Conservation (phyloP, 2,888 invertebrate species). For the Vesta saturnalis region DNA sequence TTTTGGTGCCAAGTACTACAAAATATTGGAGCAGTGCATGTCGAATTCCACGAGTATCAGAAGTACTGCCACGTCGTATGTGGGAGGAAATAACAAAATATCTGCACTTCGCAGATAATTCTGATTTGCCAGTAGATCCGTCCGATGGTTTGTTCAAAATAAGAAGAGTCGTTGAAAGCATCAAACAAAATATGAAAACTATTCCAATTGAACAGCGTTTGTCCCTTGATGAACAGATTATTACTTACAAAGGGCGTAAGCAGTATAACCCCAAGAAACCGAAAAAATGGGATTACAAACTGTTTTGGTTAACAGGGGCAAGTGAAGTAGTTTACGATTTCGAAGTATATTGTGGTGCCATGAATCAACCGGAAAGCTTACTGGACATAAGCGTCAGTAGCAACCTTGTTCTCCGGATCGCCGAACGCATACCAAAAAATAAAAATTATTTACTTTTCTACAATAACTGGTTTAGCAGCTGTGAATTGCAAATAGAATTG, state of each 20-base stretch:
- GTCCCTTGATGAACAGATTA: not conserved
- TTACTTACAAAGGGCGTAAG: not conserved
- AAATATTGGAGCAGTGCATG: too few species aligned
- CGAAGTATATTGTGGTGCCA: not conserved
- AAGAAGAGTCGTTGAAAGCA: too few species aligned
- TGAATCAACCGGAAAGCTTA: not conserved
- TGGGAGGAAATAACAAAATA: too few species aligned
- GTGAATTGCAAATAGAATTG: too few species aligned
- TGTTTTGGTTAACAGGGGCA: slow-evolving; percentile 1
- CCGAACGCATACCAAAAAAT: not conserved
- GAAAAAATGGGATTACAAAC: not conserved
- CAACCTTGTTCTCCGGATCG: not conserved
- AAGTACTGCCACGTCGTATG: too few species aligned
- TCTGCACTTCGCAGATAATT: too few species aligned
- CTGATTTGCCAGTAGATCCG: too few species aligned
- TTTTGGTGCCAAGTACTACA: not conserved
- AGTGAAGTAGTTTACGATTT: not conserved
- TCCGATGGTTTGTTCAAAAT: too few species aligned
- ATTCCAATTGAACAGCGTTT: not conserved
- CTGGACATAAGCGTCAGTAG: not conserved
- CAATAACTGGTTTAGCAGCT: too few species aligned
- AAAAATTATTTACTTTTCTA: not conserved
- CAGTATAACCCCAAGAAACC: not conserved
- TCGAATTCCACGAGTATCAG: too few species aligned
- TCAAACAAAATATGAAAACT: not conserved